Evolutionary conservation across 2,888 invertebrate genomes (phyloP).

Genomic region (Folsomia candida): DNA sequence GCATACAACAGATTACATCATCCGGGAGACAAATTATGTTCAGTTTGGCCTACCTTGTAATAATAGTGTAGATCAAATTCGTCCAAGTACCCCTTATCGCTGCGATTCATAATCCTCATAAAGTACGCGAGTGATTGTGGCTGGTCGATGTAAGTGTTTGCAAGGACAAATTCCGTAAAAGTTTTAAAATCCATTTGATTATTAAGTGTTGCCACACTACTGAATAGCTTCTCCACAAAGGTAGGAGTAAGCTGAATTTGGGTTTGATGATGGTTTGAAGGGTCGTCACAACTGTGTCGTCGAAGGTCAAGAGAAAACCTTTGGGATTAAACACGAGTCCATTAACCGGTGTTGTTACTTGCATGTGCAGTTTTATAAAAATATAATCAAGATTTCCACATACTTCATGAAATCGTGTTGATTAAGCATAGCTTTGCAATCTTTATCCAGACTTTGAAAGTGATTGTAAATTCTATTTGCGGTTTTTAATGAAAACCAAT

Average conservation of each 20-base stretch:
- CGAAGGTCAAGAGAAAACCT: too few species aligned
- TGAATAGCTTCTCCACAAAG: not conserved
- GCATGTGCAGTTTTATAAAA: too few species aligned
- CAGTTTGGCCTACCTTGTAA: constrained; percentile 65
- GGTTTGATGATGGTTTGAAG: not conserved
- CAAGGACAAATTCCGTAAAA: constrained; percentile 89
- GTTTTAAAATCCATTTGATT: constrained; percentile 91
- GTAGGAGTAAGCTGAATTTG: not conserved
- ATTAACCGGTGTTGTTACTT: too few species aligned
- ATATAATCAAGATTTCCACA: too few species aligned
- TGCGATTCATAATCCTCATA: constrained; percentile 75
- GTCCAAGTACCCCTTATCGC: constrained; percentile 81
- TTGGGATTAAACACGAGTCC: too few species aligned
- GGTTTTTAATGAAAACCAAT: constrained; percentile 88
- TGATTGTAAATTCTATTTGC: constrained; percentile 89
- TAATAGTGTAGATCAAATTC: constrained; percentile 89
- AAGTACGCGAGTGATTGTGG: constrained; percentile 88
- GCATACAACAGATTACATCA: too few species aligned
- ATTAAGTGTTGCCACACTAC: not conserved
- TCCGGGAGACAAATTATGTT: not conserved
- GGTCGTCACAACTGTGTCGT: too few species aligned
- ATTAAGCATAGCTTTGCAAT: constrained; percentile 94
- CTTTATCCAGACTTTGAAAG: constrained; percentile 87
- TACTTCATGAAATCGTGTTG: constrained; percentile 83
- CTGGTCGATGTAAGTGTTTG: constrained; percentile 85